Base-by-base conservation (phyloP, 2,888 invertebrate genomes). In the Penaeus monodon region DNA sequence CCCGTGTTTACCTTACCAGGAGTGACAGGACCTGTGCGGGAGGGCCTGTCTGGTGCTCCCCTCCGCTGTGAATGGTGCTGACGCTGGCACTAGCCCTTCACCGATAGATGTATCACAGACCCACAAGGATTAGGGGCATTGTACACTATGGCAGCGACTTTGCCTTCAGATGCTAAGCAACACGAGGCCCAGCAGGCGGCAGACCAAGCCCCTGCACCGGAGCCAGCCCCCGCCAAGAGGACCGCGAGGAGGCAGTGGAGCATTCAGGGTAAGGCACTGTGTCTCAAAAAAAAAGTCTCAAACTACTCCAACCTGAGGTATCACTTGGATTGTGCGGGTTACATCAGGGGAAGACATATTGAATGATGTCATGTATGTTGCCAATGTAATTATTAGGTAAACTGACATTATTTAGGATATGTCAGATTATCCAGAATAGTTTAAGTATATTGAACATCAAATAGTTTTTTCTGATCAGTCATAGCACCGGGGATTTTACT, bases 191-290 rank as follows among this genome's bases (percentile, higher is more conserved):
- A 76, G 17, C 33, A 80, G 29, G 38, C 66, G 38, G 57, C 64
- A 29, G 24, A 38, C 80, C 24, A 44, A 33, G 14, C 66, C 65
- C 29, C 66, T 80, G 38, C 66, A 66, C 10, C 38, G 14, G 33
- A 65, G 80, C 29, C 38, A 22, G 22, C 76, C 76, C 76, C 77
- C 49, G 63, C 80, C 66, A 66, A 66, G 77, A 64, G 49, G 44
- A 74, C 64, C n/a, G 29, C 38, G 12, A n/a, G 49, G n/a, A 66
- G 44, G 38, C 65, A 64, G 17, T 65, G 84, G 76, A 49, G 79
- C 44, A 70, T 78, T n/a, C 85, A 85, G 29, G 79, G 85, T 38
- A 70, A 78, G 33, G 64, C 66, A 57, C 78, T 49, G 63, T 24
- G 29, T 65, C 68, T 57, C 77, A 49, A 8, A 64, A 7, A 77